Percentiles rank a stretch among this genome's conserved stretches.
Evolutionary conservation across 2,113 vertebrate genomes (phyloP).

Genomic region (Oryzias woworae): DNA sequence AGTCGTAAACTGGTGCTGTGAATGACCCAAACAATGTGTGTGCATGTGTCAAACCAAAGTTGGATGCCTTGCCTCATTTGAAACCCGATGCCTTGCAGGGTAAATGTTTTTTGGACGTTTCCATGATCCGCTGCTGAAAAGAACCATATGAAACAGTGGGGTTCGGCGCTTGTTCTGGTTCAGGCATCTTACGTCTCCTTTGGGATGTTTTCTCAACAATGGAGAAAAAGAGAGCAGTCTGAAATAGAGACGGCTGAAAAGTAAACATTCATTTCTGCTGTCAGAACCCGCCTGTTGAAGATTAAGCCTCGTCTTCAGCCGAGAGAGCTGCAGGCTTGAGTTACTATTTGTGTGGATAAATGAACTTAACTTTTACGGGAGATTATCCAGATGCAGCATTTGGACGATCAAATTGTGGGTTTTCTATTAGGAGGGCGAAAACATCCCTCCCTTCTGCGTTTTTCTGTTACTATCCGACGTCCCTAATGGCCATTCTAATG

Average conservation of each 20-base stretch:
- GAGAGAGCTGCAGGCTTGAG: conserved; percentile 32
- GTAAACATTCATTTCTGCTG: conserved; percentile 75
- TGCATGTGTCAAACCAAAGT: conserved; percentile 5
- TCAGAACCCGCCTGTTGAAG: conserved; percentile 65
- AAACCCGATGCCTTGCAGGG: not conserved
- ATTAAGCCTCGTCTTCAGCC: conserved; percentile 51
- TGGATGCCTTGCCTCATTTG: conserved; percentile 9
- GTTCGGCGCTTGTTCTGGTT: conserved; percentile 30
- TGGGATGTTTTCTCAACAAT: conserved; percentile 64
- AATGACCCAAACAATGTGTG: not conserved
- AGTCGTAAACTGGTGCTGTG: not conserved
- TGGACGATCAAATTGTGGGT: conserved; percentile 48
- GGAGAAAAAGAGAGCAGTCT: conserved; percentile 38
- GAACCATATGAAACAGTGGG: conserved; percentile 50
- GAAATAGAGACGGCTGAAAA: conserved; percentile 64
- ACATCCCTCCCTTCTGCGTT: conserved; percentile 4
- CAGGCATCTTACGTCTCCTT: conserved; percentile 55
- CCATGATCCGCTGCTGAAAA: conserved; percentile 33
- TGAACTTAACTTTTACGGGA: conserved; percentile 12
- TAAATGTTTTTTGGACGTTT: conserved; percentile 27
- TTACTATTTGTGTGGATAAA: conserved; percentile 30
- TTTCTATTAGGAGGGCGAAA: conserved; percentile 22
- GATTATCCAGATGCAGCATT: conserved; percentile 20
- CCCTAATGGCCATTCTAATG: conserved; percentile 41
- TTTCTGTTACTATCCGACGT: conserved; percentile 34